Evolutionary conservation across 2,888 invertebrate genomes (phyloP), one percentile per base, ranked within the genome.

Genomic region (Standfussiana lucernea): DNA sequence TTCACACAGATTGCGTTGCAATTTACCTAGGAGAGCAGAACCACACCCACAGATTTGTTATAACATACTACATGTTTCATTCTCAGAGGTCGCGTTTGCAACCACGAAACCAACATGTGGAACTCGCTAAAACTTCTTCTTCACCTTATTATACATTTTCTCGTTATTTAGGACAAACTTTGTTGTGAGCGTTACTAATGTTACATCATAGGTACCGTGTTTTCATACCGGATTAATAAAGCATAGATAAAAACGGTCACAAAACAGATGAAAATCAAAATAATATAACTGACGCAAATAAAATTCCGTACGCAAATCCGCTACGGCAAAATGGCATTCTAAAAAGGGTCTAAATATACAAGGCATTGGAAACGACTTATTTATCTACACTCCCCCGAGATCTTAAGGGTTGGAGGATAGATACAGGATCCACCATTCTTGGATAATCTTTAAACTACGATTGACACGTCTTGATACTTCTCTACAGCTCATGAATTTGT

Each of bases 351-450:
- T 83, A 77, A 66, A 77, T 76, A 81, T 79, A 88, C 40, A 76
- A 79, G 67, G 66, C 56, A 80, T 82, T 88, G 79, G 76, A 82
- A 84, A 76, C 70, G 75, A 84, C 64, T 84, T 86, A 80, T 80
- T 81, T 77, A 82, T 77, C 32, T 62, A 47, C 28, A n/a, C 45
- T 64, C 75, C 78, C 69, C 35, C 21, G 70, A 67, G 66, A 77
- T 65, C 13, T 32, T 69, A 37, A 7, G 40, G 69, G 64, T 45
- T 32, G 24, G 10, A 35, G 24, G 47, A 75, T 47, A 66, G 66
- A 81, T 74, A 62, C n/a, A 64, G 53, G 42, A 83, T 59, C 62
- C 65, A 72, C 70, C 70, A 75, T 78, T 74, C 65, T 71, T 56
- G n/a, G 18, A 70, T 73, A 77, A 75, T 81, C 59, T 77, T 68